A percentile compares a stretch with the other conserved stretches of the same genome.
These are phyloP conservation scores for Poecilus cupreus DNA, from an alignment of 2,888 invertebrate species.

Conservation along the genomic window DNA sequence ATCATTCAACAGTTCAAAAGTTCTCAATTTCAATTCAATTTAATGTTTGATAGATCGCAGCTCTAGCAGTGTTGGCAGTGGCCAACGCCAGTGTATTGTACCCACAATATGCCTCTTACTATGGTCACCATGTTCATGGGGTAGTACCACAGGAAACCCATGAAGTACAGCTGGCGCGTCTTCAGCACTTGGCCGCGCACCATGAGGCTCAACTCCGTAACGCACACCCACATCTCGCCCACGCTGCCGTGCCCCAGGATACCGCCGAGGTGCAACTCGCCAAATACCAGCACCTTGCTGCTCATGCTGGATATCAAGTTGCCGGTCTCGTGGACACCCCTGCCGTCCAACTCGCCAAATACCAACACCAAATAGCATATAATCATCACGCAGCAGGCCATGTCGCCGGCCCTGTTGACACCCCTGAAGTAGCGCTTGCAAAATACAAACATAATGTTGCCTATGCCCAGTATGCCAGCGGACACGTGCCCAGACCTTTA, in stretches of 20 bases:
- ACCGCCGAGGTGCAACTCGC: neutral
- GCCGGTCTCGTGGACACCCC: constrained; percentile 31
- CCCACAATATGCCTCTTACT: too few relatives aligned
- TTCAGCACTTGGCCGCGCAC: too few relatives aligned
- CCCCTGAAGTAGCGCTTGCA: constrained; percentile 42
- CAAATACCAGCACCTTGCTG: neutral
- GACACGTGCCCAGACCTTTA: neutral
- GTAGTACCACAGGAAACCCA: too few relatives aligned
- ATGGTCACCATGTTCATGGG: too few relatives aligned
- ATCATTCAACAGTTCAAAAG: too few relatives aligned
- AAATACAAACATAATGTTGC: constrained; percentile 32
- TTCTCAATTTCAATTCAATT: too few relatives aligned
- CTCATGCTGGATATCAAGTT: neutral
- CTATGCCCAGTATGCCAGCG: constrained; percentile 1
- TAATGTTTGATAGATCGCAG: too few relatives aligned
- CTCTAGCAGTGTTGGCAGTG: too few relatives aligned
- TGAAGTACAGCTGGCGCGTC: too few relatives aligned
- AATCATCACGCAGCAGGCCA: constrained; percentile 1
- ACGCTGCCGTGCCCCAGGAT: neutral
- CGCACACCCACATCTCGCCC: neutral
- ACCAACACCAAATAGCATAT: constrained; percentile 13
- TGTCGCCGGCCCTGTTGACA: neutral
- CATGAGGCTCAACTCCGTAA: too few relatives aligned
- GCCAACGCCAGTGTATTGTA: too few relatives aligned
- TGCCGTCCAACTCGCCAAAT: constrained; percentile 36